Percentiles rank a stretch among this genome's conserved stretches.
Evolutionary conservation across 1,140 invertebrate species (phyloP).

Genomic region (Drosophila ficusphila): DNA sequence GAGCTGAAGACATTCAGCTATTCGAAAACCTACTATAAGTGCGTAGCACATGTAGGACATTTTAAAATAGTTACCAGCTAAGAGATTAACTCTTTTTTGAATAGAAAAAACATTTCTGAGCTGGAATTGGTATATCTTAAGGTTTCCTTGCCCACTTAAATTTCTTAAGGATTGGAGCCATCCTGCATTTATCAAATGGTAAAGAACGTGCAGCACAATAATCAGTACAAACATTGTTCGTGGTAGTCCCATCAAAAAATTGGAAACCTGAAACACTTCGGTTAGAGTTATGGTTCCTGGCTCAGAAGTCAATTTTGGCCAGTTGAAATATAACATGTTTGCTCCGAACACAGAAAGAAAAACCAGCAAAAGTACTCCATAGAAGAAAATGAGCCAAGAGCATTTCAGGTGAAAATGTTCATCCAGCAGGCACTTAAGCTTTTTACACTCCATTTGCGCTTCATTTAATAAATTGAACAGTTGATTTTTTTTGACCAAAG

Average conservation of each 20-base stretch:
- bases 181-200: constrained; percentile 33
- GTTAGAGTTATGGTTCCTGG: accelerated
- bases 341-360: constrained; percentile 1
- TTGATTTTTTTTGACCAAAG: not conserved
- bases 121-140: constrained; percentile 2
- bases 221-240: constrained; percentile 13
- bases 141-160: constrained; percentile 9
- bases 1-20: not conserved
- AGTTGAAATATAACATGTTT: constrained; percentile 7
- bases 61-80: constrained; percentile 42
- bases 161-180: constrained; percentile 31
- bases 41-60: constrained; percentile 13
- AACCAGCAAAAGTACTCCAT: constrained; percentile 14
- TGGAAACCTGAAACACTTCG: not conserved
- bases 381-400: not conserved
- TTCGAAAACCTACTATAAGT: constrained; percentile 7
- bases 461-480: constrained; percentile 36
- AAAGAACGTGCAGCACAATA: constrained; percentile 23
- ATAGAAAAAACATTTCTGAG: not conserved
- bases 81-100: constrained; percentile 22
- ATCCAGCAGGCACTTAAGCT: constrained; percentile 7
- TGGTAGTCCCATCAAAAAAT: constrained; percentile 14
- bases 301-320: not conserved
- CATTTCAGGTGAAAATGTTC: constrained; percentile 21
- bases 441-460: constrained; percentile 16